Conservation (phyloP, 92 coral and sea anemone genomes). For the Zoanthus sansibaricus region DNA sequence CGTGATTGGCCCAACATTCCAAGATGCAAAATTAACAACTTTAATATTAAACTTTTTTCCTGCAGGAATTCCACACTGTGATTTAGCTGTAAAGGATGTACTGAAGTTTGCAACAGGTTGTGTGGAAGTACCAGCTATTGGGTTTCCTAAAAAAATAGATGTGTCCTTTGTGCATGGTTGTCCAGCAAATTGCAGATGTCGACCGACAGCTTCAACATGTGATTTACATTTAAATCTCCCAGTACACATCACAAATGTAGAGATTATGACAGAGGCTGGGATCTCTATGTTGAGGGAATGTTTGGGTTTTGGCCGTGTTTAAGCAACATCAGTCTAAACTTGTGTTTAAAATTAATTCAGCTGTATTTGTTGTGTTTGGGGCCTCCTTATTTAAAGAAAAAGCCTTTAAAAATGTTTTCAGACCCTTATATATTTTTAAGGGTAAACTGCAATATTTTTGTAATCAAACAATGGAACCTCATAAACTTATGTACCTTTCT, state of each 20-base stretch:
- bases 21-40: slow-evolving; percentile 10
- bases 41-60: neutral
- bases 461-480: no score
- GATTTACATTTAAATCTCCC: slow-evolving; percentile 30
- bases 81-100: neutral
- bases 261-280: slow-evolving; percentile 5
- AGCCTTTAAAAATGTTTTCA: no score
- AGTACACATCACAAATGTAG: slow-evolving; percentile 25
- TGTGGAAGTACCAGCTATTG: slow-evolving; percentile 7
- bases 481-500: no score
- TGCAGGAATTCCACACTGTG: neutral
- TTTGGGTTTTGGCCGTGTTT: slow-evolving; percentile 39
- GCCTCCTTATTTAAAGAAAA: no score
- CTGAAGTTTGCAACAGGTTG: slow-evolving; percentile 2
- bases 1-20: neutral
- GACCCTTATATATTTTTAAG: no score
- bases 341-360: no score
- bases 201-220: slow-evolving; percentile 50
- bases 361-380: no score
- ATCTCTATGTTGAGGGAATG: slow-evolving; percentile 34
- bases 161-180: slow-evolving; percentile 49
- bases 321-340: neutral
- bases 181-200: slow-evolving; percentile 30
- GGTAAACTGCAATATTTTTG: no score
- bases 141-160: slow-evolving; percentile 13